A percentile compares a stretch with the other conserved stretches of the same genome.
Evolutionary conservation across 2,888 invertebrate species (phyloP).

Genomic region (Diaphora mendica): DNA sequence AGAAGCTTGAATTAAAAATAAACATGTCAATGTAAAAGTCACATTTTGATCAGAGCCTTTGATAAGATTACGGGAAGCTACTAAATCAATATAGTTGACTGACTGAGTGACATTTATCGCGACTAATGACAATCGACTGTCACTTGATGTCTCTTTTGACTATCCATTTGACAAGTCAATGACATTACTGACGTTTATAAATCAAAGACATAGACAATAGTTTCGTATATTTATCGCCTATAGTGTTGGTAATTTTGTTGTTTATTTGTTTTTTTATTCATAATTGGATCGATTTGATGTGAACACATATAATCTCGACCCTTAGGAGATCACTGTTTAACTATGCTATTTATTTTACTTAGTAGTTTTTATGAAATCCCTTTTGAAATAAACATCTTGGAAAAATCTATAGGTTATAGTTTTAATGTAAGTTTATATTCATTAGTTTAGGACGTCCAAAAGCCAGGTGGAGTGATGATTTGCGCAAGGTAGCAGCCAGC

Average conservation of each 20-base stretch:
- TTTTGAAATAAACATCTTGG: too few species aligned
- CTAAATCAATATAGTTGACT: conserved; percentile 42
- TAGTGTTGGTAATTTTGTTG: background rate
- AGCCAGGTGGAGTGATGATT: too few species aligned
- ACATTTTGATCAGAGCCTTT: conserved; percentile 8
- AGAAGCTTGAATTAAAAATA: conserved; percentile 14
- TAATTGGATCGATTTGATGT: background rate
- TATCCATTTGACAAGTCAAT: conserved; percentile 36
- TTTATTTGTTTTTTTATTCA: background rate
- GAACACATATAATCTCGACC: background rate
- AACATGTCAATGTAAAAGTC: conserved; percentile 10
- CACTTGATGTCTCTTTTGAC: conserved; percentile 45
- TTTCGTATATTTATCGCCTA: background rate
- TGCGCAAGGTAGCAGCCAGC: too few species aligned
- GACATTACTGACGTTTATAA: conserved; percentile 19
- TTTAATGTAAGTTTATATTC: too few species aligned
- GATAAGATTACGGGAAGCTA: conserved; percentile 24
- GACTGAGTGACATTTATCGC: conserved; percentile 41
- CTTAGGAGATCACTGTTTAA: background rate
- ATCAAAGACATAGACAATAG: conserved; percentile 12
- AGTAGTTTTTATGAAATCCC: background rate
- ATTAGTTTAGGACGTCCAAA: too few species aligned
- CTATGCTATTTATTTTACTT: too few species aligned
- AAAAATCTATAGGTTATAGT: too few species aligned
- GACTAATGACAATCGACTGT: conserved; percentile 31